Conservation (phyloP, 2,113 vertebrate genomes). For the Meles meles region DNA sequence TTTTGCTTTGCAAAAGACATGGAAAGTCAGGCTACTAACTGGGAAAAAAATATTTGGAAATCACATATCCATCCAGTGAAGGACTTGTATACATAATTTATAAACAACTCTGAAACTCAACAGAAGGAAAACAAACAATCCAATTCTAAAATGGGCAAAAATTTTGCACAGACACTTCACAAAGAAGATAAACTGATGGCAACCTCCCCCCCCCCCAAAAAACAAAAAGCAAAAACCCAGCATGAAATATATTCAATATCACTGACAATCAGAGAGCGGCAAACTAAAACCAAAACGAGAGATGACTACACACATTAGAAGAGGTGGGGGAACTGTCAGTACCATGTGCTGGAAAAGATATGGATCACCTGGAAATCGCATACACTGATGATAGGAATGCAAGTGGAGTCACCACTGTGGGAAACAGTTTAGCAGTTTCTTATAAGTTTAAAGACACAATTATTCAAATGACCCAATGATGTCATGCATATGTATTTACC, state of each 20-base stretch:
- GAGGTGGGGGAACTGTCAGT: not conserved
- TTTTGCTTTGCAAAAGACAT: not conserved
- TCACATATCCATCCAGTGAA: not conserved
- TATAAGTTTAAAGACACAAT: not conserved
- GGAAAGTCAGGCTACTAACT: not conserved
- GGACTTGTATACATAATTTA: not conserved
- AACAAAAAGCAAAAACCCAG: not conserved
- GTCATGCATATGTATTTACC: not conserved
- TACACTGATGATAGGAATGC: not conserved
- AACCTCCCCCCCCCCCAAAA: not conserved
- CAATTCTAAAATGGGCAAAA: not conserved
- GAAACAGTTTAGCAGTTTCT: not conserved
- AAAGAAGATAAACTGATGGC: not conserved
- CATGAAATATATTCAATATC: not conserved
- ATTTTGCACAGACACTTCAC: conserved; percentile 9
- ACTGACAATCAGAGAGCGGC: not conserved
- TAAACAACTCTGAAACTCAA: not conserved
- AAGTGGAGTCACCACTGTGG: not conserved
- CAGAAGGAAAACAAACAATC: not conserved
- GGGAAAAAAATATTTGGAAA: conserved; percentile 8
- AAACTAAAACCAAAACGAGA: not conserved
- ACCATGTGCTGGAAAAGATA: not conserved
- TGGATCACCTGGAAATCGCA: not conserved
- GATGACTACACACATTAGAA: not conserved
- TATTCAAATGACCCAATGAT: not conserved